Evolutionary conservation across 2,888 invertebrate species (phyloP), one percentile per base, ranked within the genome.

Genomic region (Tetranychus piercei): DNA sequence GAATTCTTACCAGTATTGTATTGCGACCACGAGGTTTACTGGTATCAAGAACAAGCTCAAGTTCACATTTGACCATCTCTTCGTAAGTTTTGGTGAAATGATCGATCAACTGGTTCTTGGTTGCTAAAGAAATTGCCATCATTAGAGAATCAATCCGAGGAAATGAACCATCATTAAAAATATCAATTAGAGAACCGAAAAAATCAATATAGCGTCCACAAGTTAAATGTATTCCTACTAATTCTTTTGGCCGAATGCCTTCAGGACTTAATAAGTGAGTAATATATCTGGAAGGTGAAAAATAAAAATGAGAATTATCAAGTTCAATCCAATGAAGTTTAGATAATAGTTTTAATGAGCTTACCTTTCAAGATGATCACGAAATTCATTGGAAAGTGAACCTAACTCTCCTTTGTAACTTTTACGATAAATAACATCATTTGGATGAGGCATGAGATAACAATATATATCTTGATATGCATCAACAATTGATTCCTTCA

Each of bases 141-240:
- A 69, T 69, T 69, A 69, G n/a, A 9, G 69, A 69, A 22, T 69
- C 69, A 69, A 69, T 69, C 3, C 23, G 20, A 9, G 69, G 69
- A 69, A 69, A 69, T 23, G 20, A 22, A 11, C 69, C 69, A 69
- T 69, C 23, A 23, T 69, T 69, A 8, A 69, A 69, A 22, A 23
- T 69, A 23, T 69, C 69, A 23, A 69, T 69, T 69, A 69, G 11
- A 18, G 69, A 69, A n/a, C 69, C 69, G n/a, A 69, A 69, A 69
- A 69, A 69, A n/a, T 69, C 69, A 23, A 69, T n/a, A 69, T 69
- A 69, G n/a, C 23, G 20, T 20, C n/a, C 20, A 69, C 22, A 23
- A 9, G 69, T 69, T 34, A 69, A 7, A 5, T 20, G 23, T 9
- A 69, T 6, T 69, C 69, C 69, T 18, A 69, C 23, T 3, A 69